Percentiles rank a stretch among this genome's conserved stretches.
phyloP scores from a whole-genome alignment of 2,888 invertebrate species.

The Yponomeuta sedellus region DNA sequence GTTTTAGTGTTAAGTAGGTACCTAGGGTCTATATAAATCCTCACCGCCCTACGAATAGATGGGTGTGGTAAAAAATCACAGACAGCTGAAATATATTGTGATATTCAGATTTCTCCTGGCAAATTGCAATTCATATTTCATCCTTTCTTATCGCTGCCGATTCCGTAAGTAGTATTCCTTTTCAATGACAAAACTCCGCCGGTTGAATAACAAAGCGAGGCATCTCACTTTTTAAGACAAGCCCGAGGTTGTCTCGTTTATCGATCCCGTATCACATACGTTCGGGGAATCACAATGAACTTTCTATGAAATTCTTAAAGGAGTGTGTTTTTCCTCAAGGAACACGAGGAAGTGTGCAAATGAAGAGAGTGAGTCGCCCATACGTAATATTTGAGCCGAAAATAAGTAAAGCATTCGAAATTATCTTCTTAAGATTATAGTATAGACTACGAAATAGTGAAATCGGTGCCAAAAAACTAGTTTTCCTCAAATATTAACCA shows the following conservation, averaged over 20 bases:
- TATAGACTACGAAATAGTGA: no score
- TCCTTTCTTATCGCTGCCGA: conserved; percentile 50
- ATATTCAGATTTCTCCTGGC: conserved; percentile 15
- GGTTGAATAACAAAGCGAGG: conserved; percentile 50
- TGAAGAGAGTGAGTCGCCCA: neutral
- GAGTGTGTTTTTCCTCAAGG: neutral
- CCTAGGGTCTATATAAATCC: no score
- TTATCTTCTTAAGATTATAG: no score
- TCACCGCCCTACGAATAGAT: no score
- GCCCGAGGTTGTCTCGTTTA: conserved; percentile 53
- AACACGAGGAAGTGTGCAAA: neutral
- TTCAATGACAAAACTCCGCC: conserved; percentile 59
- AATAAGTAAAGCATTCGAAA: no score
- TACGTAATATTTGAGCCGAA: neutral
- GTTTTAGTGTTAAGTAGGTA: no score
- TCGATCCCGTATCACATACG: conserved; percentile 58
- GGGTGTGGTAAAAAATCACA: neutral
- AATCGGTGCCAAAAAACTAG: no score
- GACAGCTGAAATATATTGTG: conserved; percentile 6
- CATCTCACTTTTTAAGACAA: conserved; percentile 33
- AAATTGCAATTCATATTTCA: conserved; percentile 40
- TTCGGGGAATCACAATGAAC: conserved; percentile 51
- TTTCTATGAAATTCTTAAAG: conserved; percentile 38
- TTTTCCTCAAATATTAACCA: no score
- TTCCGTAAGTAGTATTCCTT: conserved; percentile 49